Conservation (phyloP, 2,888 invertebrate genomes). For the Clanis bilineata region DNA sequence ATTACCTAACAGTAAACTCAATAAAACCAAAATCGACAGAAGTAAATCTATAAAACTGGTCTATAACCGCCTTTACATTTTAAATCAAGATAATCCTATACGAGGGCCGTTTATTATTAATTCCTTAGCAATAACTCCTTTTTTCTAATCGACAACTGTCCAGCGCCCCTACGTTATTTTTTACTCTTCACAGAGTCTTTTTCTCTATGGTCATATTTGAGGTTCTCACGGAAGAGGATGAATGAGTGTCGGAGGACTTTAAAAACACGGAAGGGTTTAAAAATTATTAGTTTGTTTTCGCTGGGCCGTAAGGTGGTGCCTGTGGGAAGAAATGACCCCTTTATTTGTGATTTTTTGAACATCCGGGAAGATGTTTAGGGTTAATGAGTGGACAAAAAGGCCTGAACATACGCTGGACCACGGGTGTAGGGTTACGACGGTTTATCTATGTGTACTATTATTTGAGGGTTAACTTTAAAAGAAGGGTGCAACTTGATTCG, state of each 20-base stretch:
- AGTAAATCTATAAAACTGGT: constrained; percentile 25
- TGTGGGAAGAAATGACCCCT: constrained; percentile 79
- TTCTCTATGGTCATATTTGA: constrained; percentile 71
- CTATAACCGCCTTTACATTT: constrained; percentile 44
- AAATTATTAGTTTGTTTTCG: constrained; percentile 75
- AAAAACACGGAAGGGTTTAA: constrained; percentile 78
- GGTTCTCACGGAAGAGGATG: constrained; percentile 78
- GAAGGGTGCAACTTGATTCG: constrained; percentile 19
- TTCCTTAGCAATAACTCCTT: constrained; percentile 60
- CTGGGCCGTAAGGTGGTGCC: constrained; percentile 63
- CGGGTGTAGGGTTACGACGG: constrained; percentile 49
- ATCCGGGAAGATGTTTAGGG: constrained; percentile 75
- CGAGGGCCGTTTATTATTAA: constrained; percentile 61
- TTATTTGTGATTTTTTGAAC: constrained; percentile 59
- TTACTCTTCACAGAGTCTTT: constrained; percentile 58
- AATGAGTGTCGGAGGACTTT: constrained; percentile 51
- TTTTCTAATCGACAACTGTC: constrained; percentile 65
- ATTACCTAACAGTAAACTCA: constrained; percentile 15
- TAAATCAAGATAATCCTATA: constrained; percentile 57
- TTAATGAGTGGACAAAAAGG: constrained; percentile 68
- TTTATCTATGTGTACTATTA: constrained; percentile 18
- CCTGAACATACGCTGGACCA: constrained; percentile 55
- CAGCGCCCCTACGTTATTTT: constrained; percentile 70
- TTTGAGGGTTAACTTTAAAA: constrained; percentile 15
- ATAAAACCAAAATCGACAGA: constrained; percentile 12